Conservation (phyloP, 2,113 vertebrate genomes). For the Balaeniceps rex region DNA sequence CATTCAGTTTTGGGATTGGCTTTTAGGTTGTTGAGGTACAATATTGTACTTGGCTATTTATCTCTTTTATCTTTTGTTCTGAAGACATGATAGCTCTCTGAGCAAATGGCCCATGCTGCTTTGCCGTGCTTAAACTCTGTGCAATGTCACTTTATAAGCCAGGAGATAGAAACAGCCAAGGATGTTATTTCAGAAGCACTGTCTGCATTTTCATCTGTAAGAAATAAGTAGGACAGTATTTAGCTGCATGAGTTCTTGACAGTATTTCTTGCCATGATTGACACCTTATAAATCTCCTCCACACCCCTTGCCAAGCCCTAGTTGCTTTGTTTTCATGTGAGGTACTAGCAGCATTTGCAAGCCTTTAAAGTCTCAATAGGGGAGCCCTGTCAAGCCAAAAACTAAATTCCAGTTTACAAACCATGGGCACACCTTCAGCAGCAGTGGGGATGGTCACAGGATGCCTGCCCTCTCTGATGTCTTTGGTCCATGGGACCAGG, state of each 20-base stretch:
- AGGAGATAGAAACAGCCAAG: background rate
- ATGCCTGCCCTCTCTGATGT: background rate
- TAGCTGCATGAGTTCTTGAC: background rate
- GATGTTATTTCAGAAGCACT: slow-evolving; percentile 11
- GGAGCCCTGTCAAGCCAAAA: background rate
- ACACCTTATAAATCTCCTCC: background rate
- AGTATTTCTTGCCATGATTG: background rate
- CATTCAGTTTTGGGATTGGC: slow-evolving; percentile 25
- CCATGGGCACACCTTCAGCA: background rate
- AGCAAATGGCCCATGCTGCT: background rate
- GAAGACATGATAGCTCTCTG: slow-evolving; percentile 1
- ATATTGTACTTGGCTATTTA: slow-evolving; percentile 40
- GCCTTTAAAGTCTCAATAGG: background rate
- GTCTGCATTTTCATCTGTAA: background rate
- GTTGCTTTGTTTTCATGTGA: background rate
- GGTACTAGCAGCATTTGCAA: background rate
- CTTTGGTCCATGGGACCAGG: background rate
- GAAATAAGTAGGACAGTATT: slow-evolving; percentile 4
- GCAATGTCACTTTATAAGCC: slow-evolving; percentile 24
- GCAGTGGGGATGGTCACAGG: background rate
- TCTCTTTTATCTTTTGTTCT: slow-evolving; percentile 53
- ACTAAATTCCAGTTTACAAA: background rate
- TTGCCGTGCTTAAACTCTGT: slow-evolving; percentile 20
- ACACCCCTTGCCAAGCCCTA: background rate
- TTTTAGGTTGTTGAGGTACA: slow-evolving; percentile 40